A percentile compares a stretch with the other conserved stretches of the same genome.
These are phyloP conservation scores for Sigmodon hispidus DNA, from an alignment of 2,113 vertebrate species.

Conservation along the genomic window DNA sequence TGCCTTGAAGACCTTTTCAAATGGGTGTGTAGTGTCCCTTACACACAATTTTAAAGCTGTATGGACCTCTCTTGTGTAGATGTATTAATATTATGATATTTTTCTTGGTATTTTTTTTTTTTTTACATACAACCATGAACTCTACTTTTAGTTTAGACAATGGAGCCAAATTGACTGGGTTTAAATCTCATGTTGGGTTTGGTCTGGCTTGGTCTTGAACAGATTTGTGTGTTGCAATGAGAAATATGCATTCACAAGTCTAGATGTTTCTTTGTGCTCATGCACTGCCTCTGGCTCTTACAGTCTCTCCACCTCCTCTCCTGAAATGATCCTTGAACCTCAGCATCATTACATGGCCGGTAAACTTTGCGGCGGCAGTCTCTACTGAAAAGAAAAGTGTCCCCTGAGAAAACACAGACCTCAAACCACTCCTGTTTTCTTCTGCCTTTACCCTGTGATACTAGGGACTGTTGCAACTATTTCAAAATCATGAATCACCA, in stretches of 20 bases:
- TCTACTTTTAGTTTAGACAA: not conserved
- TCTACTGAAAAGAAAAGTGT: not conserved
- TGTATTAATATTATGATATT: not conserved
- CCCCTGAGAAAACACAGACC: not conserved
- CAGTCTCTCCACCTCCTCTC: not conserved
- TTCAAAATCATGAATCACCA: conserved; percentile 24
- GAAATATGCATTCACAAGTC: not conserved
- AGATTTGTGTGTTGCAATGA: not conserved
- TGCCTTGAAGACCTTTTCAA: not conserved
- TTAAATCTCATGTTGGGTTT: not conserved
- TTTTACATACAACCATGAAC: not conserved
- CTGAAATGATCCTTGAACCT: not conserved
- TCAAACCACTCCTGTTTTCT: not conserved
- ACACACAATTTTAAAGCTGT: not conserved
- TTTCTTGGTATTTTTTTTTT: not conserved
- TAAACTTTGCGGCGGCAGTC: not conserved
- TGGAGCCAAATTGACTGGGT: not conserved
- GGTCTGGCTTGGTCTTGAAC: not conserved
- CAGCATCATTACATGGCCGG: not conserved
- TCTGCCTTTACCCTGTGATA: not conserved
- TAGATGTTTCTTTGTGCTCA: not conserved
- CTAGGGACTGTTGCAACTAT: not conserved
- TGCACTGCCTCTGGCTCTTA: not conserved
- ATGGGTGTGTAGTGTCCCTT: not conserved
- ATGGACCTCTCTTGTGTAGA: not conserved